Evolutionary conservation across 2,888 invertebrate species (phyloP).

Genomic region (Ernsta delagoae): DNA sequence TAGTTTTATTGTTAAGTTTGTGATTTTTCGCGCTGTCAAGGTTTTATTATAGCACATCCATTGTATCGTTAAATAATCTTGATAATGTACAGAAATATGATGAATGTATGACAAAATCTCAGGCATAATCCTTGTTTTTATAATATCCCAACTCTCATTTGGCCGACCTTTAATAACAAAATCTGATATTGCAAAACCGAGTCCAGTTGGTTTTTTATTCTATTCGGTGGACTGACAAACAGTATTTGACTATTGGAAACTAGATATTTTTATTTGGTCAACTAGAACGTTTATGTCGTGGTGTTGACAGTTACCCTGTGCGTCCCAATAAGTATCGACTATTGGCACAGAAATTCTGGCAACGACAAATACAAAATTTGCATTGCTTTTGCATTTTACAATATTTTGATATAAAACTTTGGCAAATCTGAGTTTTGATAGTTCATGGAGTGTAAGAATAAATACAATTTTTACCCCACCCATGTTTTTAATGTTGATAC

Average conservation of each 20-base stretch:
- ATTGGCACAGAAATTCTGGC: conserved; percentile 9
- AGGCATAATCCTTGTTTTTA: too few relatives aligned
- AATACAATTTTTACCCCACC: too few relatives aligned
- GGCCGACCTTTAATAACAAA: conserved; percentile 2
- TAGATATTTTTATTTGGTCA: conserved; percentile 29
- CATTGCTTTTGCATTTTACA: not conserved
- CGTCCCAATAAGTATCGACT: conserved; percentile 26
- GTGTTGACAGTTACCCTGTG: conserved; percentile 26
- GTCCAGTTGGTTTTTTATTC: not conserved
- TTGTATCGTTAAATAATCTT: too few relatives aligned
- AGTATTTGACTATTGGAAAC: conserved; percentile 16
- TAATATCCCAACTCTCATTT: not conserved
- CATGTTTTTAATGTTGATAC: too few relatives aligned
- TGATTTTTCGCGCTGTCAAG: not conserved
- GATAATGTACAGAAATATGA: too few relatives aligned
- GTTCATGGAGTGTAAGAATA: too few relatives aligned
- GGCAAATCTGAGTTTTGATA: not conserved
- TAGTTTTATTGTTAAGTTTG: not conserved
- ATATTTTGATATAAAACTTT: not conserved
- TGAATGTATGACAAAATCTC: too few relatives aligned
- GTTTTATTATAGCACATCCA: too few relatives aligned
- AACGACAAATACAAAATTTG: not conserved
- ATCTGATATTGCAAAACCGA: not conserved
- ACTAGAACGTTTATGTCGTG: conserved; percentile 23
- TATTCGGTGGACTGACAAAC: conserved; percentile 12